A percentile compares a stretch with the other conserved stretches of the same genome.
phyloP scores from a whole-genome alignment of 2,113 vertebrate genomes.

The Mohoua ochrocephala region DNA sequence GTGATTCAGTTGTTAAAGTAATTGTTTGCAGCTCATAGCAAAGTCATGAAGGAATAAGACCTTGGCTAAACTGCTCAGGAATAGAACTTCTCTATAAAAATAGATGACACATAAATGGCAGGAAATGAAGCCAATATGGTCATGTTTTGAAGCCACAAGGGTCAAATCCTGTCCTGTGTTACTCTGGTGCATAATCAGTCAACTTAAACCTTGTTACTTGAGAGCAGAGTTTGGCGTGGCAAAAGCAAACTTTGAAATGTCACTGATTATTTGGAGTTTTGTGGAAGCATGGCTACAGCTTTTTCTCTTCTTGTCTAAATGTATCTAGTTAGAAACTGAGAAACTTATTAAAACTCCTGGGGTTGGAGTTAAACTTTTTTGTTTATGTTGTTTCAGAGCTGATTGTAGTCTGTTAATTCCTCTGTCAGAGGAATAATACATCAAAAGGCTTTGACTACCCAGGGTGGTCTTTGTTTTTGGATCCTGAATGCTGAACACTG shows the following conservation, averaged over 20 bases:
- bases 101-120: conserved; percentile 46
- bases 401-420: neutral
- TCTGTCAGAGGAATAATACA: neutral
- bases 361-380: neutral
- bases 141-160: conserved; percentile 20
- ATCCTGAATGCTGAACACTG: neutral
- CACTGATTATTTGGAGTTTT: neutral
- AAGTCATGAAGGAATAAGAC: conserved; percentile 12
- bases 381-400: neutral
- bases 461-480: neutral
- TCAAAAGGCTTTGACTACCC: neutral
- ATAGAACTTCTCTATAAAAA: conserved; percentile 32
- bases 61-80: conserved; percentile 22
- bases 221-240: neutral
- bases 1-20: neutral
- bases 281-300: neutral
- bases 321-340: neutral
- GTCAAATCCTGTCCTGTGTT: conserved; percentile 33
- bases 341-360: neutral
- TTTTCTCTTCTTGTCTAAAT: neutral
- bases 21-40: conserved; percentile 9
- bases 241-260: neutral
- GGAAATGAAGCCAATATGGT: conserved; percentile 48
- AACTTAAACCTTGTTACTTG: neutral
- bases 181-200: neutral